Evolutionary conservation across 2,113 vertebrate genomes (phyloP).

Genomic region (Dissostichus mawsoni): DNA sequence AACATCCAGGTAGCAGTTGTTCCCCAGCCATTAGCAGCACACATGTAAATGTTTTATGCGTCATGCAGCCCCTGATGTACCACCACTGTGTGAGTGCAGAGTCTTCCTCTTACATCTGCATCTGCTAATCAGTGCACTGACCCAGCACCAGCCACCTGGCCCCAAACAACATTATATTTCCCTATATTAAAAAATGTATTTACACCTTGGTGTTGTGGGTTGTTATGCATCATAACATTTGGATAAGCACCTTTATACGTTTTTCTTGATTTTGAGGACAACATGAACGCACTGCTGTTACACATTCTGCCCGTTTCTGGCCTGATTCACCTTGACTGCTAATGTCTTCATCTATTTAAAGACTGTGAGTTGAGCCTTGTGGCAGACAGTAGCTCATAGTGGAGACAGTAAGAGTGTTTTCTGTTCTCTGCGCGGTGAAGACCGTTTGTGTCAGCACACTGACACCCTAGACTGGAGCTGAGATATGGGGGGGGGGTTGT

Average conservation of each 20-base stretch:
- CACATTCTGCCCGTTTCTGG: too few relatives aligned
- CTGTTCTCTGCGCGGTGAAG: slow-evolving; percentile 7
- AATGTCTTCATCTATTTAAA: neutral
- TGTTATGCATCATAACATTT: neutral
- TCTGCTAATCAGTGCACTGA: neutral
- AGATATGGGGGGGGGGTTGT: neutral
- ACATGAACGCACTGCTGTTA: too few relatives aligned
- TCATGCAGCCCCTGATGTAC: too few relatives aligned
- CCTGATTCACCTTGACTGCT: too few relatives aligned
- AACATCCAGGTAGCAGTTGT: too few relatives aligned
- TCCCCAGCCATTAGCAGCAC: too few relatives aligned
- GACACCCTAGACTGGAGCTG: slow-evolving; percentile 17
- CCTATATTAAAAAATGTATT: too few relatives aligned
- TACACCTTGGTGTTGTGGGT: neutral
- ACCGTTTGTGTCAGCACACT: slow-evolving; percentile 41
- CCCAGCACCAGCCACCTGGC: neutral
- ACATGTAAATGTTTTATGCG: too few relatives aligned
- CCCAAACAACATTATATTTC: neutral
- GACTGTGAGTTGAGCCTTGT: neutral
- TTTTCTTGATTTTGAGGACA: neutral
- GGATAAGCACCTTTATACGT: neutral
- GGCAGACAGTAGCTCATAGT: neutral
- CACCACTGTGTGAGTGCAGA: too few relatives aligned
- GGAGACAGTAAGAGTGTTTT: slow-evolving; percentile 1
- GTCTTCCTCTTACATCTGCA: neutral